phyloP scores from a whole-genome alignment of 2,797 vertebrate genomes.

The Myoxocephalus aenaeus region DNA sequence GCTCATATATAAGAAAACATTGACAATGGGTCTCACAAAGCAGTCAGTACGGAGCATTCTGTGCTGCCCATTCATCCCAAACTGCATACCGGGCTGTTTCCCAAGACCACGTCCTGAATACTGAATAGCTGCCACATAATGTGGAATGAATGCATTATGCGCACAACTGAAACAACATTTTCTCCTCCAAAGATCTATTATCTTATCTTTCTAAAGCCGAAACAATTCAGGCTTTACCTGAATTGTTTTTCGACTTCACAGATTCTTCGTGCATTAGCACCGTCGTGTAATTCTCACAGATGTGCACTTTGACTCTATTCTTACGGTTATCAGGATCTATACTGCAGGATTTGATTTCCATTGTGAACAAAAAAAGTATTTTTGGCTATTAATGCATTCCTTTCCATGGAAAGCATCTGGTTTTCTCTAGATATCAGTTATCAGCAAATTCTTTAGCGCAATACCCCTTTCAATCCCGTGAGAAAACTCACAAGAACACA shows the following conservation, averaged over 20 bases:
- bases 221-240: constrained; percentile 29
- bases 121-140: constrained; percentile 72
- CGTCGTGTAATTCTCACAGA: not conserved
- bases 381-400: constrained; percentile 28
- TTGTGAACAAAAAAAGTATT: constrained; percentile 18
- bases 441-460: constrained; percentile 50
- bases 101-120: constrained; percentile 74
- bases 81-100: constrained; percentile 69
- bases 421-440: constrained; percentile 48
- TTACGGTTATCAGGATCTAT: constrained; percentile 2
- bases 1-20: not conserved
- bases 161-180: constrained; percentile 50
- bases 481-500: constrained; percentile 36
- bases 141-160: constrained; percentile 66
- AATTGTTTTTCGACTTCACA: no score
- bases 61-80: constrained; percentile 60
- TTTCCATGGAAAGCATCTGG: constrained; percentile 32
- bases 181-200: constrained; percentile 57
- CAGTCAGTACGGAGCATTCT: constrained; percentile 44
- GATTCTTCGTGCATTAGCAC: not conserved
- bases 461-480: constrained; percentile 39
- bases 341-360: constrained; percentile 9
- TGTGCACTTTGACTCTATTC: constrained; percentile 11
- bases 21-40: constrained; percentile 1
- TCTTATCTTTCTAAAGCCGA: constrained; percentile 46